Percentiles rank a stretch among this genome's conserved stretches.
Conservation (phyloP, 2,888 invertebrate species). For the Pyralis farinalis region DNA sequence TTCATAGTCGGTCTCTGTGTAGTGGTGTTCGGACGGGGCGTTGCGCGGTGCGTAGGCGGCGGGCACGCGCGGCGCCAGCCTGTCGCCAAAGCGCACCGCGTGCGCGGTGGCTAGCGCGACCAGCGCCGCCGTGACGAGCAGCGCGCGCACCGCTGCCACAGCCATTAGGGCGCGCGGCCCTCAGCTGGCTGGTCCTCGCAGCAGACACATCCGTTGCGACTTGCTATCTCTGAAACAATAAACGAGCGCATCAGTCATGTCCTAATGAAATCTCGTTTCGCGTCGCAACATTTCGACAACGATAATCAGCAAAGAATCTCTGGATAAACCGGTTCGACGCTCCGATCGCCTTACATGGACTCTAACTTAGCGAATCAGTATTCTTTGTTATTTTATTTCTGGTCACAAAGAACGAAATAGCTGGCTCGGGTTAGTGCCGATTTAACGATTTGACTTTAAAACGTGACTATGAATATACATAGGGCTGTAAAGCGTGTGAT, state of each 20-base stretch:
- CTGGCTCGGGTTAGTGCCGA: conserved; percentile 28
- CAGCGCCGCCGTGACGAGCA: conserved; percentile 56
- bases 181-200: conserved; percentile 54
- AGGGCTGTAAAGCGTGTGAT: conserved; percentile 12
- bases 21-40: conserved; percentile 42
- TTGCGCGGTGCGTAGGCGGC: conserved; percentile 60
- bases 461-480: conserved; percentile 29
- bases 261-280: conserved; percentile 31
- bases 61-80: conserved; percentile 64
- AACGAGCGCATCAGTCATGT: conserved; percentile 38
- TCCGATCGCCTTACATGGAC: conserved; percentile 38
- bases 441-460: conserved; percentile 31
- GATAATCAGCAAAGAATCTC: conserved; percentile 62
- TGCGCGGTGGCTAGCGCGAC: conserved; percentile 43
- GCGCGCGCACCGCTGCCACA: conserved; percentile 49
- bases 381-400: conserved; percentile 61
- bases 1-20: conserved; percentile 52
- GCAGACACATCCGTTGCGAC: conserved; percentile 51
- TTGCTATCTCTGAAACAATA: conserved; percentile 53
- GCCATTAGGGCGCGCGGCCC: conserved; percentile 66
- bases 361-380: conserved; percentile 64
- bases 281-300: conserved; percentile 43
- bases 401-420: conserved; percentile 46
- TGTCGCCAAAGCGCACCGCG: conserved; percentile 65
- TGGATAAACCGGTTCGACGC: conserved; percentile 62